These are phyloP conservation scores for Homarus gammarus DNA, from an alignment of 2,888 invertebrate species.

Conservation along the genomic window DNA sequence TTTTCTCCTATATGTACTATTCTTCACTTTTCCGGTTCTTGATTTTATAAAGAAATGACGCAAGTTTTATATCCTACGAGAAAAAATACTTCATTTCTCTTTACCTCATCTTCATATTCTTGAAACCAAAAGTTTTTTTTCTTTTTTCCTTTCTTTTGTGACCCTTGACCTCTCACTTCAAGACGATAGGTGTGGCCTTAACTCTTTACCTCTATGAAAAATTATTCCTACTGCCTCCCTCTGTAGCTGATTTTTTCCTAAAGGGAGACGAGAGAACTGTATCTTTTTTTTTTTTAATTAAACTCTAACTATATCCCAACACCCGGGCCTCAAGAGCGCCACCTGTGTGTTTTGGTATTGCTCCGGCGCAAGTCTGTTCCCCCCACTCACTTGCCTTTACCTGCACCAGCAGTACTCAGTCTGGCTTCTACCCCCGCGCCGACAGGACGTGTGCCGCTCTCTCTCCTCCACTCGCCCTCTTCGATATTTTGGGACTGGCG, in stretches of 20 bases:
- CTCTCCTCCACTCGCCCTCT: not conserved
- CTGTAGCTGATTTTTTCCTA: not conserved
- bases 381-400: constrained; percentile 11
- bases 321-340: not conserved
- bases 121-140: no score
- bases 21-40: no score
- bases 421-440: not conserved
- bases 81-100: not conserved
- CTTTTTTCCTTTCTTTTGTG: not conserved
- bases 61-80: not conserved
- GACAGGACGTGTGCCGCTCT: not conserved
- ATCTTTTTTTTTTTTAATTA: not conserved
- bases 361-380: not conserved
- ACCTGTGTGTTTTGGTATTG: not conserved
- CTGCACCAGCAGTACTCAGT: constrained; percentile 5
- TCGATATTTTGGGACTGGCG: no score
- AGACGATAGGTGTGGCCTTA: not conserved
- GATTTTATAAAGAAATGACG: no score
- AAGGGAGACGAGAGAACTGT: not conserved
- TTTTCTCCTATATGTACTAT: no score
- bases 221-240: not conserved
- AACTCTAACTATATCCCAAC: not conserved
- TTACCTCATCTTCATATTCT: not conserved
- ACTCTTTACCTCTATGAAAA: not conserved
- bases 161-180: not conserved